A percentile compares a stretch with the other conserved stretches of the same genome.
phyloP scores from a whole-genome alignment of 1,140 invertebrate genomes.

The Philotrypesis tridentata region DNA sequence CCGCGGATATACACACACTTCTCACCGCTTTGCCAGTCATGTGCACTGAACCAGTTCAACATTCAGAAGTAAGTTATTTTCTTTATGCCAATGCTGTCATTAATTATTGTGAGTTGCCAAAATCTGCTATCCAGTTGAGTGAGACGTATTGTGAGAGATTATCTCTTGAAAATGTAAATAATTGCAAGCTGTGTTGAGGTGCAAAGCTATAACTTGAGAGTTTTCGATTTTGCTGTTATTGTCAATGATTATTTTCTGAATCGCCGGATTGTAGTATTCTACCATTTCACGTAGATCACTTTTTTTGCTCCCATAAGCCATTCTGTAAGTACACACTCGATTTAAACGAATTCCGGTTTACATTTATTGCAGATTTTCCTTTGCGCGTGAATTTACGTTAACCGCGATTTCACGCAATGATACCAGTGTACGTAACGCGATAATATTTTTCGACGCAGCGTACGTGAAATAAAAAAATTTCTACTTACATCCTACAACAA shows the following conservation, averaged over 20 bases:
- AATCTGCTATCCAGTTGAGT: not conserved
- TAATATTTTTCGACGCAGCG: too few species aligned
- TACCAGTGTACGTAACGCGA: too few species aligned
- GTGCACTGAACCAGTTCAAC: constrained; percentile 75
- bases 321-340: too few species aligned
- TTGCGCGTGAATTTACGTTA: too few species aligned
- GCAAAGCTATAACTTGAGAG: not conserved
- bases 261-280: not conserved
- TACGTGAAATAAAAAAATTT: too few species aligned
- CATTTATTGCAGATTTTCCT: too few species aligned
- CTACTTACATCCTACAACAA: too few species aligned
- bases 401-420: too few species aligned
- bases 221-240: not conserved
- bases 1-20: constrained; percentile 91
- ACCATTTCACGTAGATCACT: not conserved
- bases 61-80: constrained; percentile 65
- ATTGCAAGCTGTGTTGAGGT: not conserved
- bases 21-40: constrained; percentile 85
- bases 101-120: constrained; percentile 3
- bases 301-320: not conserved
- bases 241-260: not conserved
- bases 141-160: not conserved
- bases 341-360: too few species aligned
- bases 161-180: not conserved
- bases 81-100: not conserved